phyloP scores from a whole-genome alignment of 2,113 vertebrate genomes.

The Pardalotus punctatus region DNA sequence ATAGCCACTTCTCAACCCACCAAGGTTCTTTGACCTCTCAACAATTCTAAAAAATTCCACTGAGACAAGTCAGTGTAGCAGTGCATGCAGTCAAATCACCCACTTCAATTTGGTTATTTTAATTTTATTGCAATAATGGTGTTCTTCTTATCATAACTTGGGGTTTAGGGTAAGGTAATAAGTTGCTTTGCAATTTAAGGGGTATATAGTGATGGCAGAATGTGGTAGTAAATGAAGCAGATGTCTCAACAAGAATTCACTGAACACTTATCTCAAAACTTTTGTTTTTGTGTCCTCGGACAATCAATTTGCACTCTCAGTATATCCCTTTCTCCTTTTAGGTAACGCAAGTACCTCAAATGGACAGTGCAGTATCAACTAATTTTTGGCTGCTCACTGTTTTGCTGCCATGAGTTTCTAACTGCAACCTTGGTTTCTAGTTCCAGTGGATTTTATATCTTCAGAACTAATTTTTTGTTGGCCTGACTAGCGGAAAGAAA shows the following conservation, averaged over 20 bases:
- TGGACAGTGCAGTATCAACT: neutral
- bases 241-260: neutral
- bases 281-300: neutral
- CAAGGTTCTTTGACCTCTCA: neutral
- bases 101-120: neutral
- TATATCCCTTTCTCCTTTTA: neutral
- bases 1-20: neutral
- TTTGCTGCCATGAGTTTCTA: neutral
- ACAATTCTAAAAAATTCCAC: neutral
- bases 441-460: neutral
- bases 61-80: neutral
- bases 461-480: neutral
- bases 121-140: neutral
- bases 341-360: fast-evolving
- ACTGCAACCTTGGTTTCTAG: neutral
- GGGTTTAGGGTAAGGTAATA: neutral
- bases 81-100: neutral
- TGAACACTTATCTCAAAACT: neutral
- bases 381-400: neutral
- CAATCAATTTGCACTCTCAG: neutral
- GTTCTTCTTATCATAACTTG: neutral
- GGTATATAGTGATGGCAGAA: neutral
- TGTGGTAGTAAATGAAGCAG: neutral
- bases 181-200: neutral
- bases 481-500: neutral